Conservation (phyloP, 2,888 invertebrate species). For the Colostygia pectinataria region DNA sequence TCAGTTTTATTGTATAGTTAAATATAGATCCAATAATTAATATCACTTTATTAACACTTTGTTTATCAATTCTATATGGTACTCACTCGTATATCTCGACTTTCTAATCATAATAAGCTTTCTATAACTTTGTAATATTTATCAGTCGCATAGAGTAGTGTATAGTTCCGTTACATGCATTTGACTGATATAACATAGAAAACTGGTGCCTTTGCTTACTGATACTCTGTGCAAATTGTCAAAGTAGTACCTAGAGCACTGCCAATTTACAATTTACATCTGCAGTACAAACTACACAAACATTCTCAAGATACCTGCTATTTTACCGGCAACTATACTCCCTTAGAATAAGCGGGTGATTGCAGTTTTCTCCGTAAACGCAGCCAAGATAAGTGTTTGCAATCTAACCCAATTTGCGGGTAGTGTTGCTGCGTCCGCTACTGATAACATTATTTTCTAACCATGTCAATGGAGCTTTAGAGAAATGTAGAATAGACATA, state of each 20-base stretch:
- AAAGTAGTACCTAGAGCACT: no score
- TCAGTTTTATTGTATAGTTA: slow-evolving; percentile 2
- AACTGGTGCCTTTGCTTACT: background rate
- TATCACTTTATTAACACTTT: no score
- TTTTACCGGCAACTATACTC: no score
- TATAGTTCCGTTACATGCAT: slow-evolving; percentile 20
- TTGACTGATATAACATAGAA: background rate
- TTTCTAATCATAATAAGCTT: slow-evolving; percentile 5
- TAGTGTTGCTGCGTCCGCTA: slow-evolving; percentile 61
- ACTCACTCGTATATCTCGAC: background rate
- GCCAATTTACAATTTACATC: no score
- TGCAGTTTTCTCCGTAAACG: slow-evolving; percentile 27
- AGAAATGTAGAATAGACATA: slow-evolving; percentile 30
- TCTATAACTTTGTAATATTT: slow-evolving; percentile 13
- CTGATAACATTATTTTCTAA: slow-evolving; percentile 57
- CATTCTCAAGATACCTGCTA: no score
- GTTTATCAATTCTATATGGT: no score
- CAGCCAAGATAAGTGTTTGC: slow-evolving; percentile 58
- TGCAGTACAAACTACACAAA: no score
- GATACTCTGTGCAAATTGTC: no score
- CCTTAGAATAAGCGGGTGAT: no score
- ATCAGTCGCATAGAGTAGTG: background rate
- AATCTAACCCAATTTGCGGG: slow-evolving; percentile 69
- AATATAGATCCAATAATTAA: slow-evolving; percentile 1
- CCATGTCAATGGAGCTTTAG: slow-evolving; percentile 48